These are phyloP conservation scores for Drosophila bocki DNA, from an alignment of 1,140 invertebrate genomes.

Conservation along the genomic window DNA sequence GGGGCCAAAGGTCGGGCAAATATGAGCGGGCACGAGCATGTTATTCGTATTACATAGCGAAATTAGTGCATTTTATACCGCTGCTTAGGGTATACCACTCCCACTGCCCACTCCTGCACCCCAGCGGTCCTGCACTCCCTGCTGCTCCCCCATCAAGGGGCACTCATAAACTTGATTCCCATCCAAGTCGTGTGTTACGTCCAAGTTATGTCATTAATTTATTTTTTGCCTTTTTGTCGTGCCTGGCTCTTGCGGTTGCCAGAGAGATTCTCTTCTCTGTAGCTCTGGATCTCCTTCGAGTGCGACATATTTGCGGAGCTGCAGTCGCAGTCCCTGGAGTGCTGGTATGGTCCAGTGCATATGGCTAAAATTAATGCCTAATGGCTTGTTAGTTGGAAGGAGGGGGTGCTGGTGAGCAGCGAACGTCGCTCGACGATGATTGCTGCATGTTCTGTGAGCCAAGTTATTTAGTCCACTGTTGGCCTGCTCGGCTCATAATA, in stretches of 20 bases:
- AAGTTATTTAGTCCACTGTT: slow-evolving; percentile 75
- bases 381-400: slow-evolving; percentile 58
- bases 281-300: slow-evolving; percentile 22
- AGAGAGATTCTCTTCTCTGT: neutral
- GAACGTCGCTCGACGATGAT: slow-evolving; percentile 62
- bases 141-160: slow-evolving; percentile 7
- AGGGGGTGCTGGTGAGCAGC: slow-evolving; percentile 20
- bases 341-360: slow-evolving; percentile 61
- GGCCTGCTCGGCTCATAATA: slow-evolving; percentile 52
- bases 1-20: slow-evolving; percentile 69
- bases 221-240: slow-evolving; percentile 67
- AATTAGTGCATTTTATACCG: slow-evolving; percentile 69
- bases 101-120: neutral
- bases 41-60: slow-evolving; percentile 67
- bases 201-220: slow-evolving; percentile 81
- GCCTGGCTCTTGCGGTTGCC: slow-evolving; percentile 43
- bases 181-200: slow-evolving; percentile 65
- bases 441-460: slow-evolving; percentile 68
- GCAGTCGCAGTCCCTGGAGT: slow-evolving; percentile 60
- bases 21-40: slow-evolving; percentile 78
- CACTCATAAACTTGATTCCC: slow-evolving; percentile 62
- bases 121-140: slow-evolving; percentile 19
- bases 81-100: slow-evolving; percentile 12
- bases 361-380: slow-evolving; percentile 80
- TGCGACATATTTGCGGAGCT: slow-evolving; percentile 70